Base-by-base conservation (phyloP, 2,113 vertebrate genomes). In the Lampris megalopsis region DNA sequence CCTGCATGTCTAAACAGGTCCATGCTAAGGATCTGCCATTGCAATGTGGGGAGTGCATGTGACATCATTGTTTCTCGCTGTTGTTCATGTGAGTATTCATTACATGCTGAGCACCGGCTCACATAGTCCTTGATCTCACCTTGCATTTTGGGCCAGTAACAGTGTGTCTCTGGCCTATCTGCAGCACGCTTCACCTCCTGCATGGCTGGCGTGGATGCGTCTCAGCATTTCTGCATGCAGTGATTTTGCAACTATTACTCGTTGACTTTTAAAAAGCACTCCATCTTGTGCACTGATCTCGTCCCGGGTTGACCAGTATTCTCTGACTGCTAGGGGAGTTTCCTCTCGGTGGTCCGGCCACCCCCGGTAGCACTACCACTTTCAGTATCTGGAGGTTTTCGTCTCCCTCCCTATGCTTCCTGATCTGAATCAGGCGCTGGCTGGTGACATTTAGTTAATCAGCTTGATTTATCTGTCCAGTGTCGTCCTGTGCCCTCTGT, bases 401-500 rank as follows among this genome's bases (percentile, higher is more conserved):
- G 53, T 84, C 68, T 8, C 36, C 45, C 41, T 80, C 59, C 36
- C 54, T 73, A 4, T 69, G 57, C 43, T 77, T 49, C 53, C 60
- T 80, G 54, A 81, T 72, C 62, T 85, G 67, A 45, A 47, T 10
- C 5, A 72, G 65, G 50, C 76, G 59, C 54, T 73, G 58, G 50
- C 58, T 61, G 50, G 75, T 82, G 41, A 85, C 70, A 54, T 85
- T 85, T 41, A 81, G 61, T 43, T 75, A 77, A 37, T 76, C 52
- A 24, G 63, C 65, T 49, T 81, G 73, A 59, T 77, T 75, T 54
- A 81, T 77, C n/a, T 65, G 68, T 59, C 56, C 48, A 36, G 67
- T 40, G 13, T 59, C 63, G 11, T n/a, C 65, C 13, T 81, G 37
- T 37, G 42, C 37, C 57, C 67, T 67, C 65, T 83, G 71, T 63